Percentiles rank a stretch among this genome's conserved stretches.
Conservation (phyloP, 2,888 invertebrate species). For the Abscondita cerata region DNA sequence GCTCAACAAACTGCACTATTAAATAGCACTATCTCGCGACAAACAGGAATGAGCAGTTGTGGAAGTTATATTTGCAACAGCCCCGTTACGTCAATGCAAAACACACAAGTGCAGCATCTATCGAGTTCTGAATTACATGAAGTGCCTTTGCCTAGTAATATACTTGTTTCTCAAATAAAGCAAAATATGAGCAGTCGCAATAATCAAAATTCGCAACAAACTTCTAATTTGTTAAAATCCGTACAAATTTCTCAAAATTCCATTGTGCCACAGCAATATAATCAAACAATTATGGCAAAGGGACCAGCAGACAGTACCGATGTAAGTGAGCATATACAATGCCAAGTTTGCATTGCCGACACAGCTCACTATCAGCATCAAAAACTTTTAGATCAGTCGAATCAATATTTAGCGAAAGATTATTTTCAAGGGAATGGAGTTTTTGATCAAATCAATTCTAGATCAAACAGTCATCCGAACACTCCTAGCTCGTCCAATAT, state of each 20-base stretch:
- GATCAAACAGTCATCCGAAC: conserved; percentile 62
- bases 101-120: conserved; percentile 45
- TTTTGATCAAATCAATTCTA: conserved; percentile 47
- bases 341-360: conserved; percentile 64
- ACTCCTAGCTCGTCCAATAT: conserved; percentile 65
- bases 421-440: conserved; percentile 41
- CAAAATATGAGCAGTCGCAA: conserved; percentile 42
- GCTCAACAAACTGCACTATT: conserved; percentile 89
- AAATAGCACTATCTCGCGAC: conserved; percentile 81
- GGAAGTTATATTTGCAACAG: conserved; percentile 52
- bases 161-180: conserved; percentile 49
- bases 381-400: conserved; percentile 52
- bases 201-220: conserved; percentile 47
- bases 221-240: conserved; percentile 23
- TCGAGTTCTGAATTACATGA: conserved; percentile 52
- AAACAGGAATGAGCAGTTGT: conserved; percentile 58
- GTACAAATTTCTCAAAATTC: conserved; percentile 20
- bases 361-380: conserved; percentile 56
- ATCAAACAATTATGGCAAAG: conserved; percentile 42
- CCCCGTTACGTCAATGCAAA: conserved; percentile 48
- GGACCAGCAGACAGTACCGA: conserved; percentile 51
- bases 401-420: conserved; percentile 57
- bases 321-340: conserved; percentile 57
- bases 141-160: conserved; percentile 58
- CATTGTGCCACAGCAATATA: conserved; percentile 39